These are phyloP conservation scores for Corythornis cristatus DNA, from an alignment of 2,113 vertebrate genomes.

Conservation along the genomic window DNA sequence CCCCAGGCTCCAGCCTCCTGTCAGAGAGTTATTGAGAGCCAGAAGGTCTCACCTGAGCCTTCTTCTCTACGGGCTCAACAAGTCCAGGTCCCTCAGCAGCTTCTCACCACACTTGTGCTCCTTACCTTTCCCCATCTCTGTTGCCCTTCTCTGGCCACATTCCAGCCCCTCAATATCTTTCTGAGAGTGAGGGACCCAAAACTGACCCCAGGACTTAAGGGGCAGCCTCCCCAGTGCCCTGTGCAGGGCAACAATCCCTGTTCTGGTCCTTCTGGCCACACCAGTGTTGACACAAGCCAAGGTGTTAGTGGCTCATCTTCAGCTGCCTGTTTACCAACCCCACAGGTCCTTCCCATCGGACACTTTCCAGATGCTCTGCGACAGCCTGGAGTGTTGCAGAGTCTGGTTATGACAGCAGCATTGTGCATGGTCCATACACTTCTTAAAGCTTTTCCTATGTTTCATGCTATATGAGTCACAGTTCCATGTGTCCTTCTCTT, in stretches of 20 bases:
- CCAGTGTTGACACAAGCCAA: background rate
- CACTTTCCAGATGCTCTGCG: background rate
- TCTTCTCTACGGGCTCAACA: no score
- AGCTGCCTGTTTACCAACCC: background rate
- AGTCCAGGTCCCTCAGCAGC: no score
- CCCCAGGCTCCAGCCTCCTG: background rate
- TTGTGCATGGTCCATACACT: background rate
- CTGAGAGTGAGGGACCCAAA: no score
- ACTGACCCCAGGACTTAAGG: no score
- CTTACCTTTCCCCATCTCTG: no score
- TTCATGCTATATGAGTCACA: background rate
- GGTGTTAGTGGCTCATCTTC: background rate
- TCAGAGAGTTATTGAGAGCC: background rate
- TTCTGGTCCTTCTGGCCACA: background rate
- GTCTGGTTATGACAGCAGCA: background rate
- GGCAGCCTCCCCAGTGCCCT: background rate
- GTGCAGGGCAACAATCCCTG: background rate
- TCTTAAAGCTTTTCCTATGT: background rate
- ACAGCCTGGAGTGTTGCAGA: background rate
- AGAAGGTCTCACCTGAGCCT: background rate
- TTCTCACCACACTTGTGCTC: no score
- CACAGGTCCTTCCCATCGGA: background rate
- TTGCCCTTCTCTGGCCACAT: no score
- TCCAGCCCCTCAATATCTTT: no score
- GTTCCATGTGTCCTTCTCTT: background rate